Base-by-base conservation (phyloP, 1,140 invertebrate species). In the Pachypsylla venusta region DNA sequence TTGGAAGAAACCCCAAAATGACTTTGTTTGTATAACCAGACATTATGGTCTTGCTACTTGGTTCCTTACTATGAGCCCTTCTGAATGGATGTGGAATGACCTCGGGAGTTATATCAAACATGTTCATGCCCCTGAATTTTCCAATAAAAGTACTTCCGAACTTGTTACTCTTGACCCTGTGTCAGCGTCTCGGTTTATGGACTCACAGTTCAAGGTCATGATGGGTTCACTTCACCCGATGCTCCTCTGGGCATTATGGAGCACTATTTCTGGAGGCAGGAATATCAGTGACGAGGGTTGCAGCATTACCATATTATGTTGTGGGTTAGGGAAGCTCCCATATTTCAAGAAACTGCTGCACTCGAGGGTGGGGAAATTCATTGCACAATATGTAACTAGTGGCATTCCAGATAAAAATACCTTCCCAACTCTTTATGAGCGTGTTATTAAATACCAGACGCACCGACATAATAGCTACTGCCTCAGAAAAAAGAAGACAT, bases 301-400 rank as follows among this genome's bases (percentile, higher is more conserved):
- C 60, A 62, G 42, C 62, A 64, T 54, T 63, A 57, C 54, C 64
- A 67, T 53, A 20, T 64, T 14, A 3, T 66, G 20, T 40, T 64
- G 12, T 67, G 62, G 62, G 61, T 64, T n/a, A 57, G 64, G 59
- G 30, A 59, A 53, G 64, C 63, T 5, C 65, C 64, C 7, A 40
- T 65, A 19, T 39, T 62, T 7, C 56, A 56, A 7, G 20, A 25
- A 14, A 42, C 61, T 14, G 20, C 60, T 13, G 56, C 53, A 12
- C 59, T 35, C 26, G 67, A 72, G 60, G 66, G 70, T 4, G 64
- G 63, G 16, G 25, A n/a, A 61, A 19, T 72, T 70, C 55, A 70
- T 71, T 62, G 28, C 35, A n/a, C 67, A 70, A 60, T 69, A 70
- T 60, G 61, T 68, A 14, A 69, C 66, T 13, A 70, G 68, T 64